Percentiles rank a stretch among this genome's conserved stretches.
These are phyloP conservation scores for Meghimatium bilineatum DNA, from an alignment of 2,888 invertebrate species.

Conservation along the genomic window DNA sequence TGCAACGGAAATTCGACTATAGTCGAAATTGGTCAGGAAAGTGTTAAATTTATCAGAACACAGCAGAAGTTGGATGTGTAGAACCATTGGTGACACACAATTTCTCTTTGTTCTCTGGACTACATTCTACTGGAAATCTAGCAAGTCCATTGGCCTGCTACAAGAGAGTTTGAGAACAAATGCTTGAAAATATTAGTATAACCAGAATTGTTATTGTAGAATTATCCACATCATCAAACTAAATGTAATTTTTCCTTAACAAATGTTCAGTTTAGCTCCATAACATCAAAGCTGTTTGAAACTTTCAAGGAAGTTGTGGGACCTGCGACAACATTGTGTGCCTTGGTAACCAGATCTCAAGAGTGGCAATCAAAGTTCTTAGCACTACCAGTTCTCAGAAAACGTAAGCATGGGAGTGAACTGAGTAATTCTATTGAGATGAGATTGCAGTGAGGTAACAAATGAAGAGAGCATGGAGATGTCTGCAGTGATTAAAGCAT, in stretches of 20 bases:
- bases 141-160: too few species aligned
- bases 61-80: too few species aligned
- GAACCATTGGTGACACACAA: too few species aligned
- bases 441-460: not conserved
- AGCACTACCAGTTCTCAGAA: conserved; percentile 42
- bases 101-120: too few species aligned
- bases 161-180: too few species aligned
- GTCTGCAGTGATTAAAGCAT: not conserved
- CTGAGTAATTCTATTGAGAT: not conserved
- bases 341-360: conserved; percentile 16
- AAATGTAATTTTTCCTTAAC: conserved; percentile 53
- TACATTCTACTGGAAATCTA: too few species aligned
- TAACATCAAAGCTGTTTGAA: conserved; percentile 68
- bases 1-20: too few species aligned
- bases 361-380: conserved; percentile 45
- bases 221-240: not conserved
- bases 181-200: too few species aligned
- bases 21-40: too few species aligned
- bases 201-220: too few species aligned
- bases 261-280: conserved; percentile 65
- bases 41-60: too few species aligned
- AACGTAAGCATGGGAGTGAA: conserved; percentile 23
- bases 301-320: conserved; percentile 61
- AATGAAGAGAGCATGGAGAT: not conserved
- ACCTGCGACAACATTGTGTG: conserved; percentile 10